Conservation (phyloP, 1,140 invertebrate genomes). For the Chlorops oryzae region DNA sequence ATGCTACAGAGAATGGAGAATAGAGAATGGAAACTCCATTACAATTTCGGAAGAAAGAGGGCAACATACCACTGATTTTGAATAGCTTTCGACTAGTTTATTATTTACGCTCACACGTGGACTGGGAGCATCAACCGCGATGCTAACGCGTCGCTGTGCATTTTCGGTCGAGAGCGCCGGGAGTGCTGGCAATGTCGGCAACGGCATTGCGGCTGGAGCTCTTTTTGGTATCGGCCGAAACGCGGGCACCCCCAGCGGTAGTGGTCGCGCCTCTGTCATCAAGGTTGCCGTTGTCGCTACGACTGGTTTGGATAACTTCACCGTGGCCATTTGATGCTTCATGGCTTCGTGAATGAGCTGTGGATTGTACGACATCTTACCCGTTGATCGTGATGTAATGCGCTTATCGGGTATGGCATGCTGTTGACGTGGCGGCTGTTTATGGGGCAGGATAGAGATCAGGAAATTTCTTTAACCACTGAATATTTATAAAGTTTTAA, state of each 20-base stretch:
- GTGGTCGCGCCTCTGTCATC: slow-evolving; percentile 51
- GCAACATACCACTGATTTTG: slow-evolving; percentile 21
- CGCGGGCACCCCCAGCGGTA: slow-evolving; percentile 58
- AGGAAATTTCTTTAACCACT: neutral
- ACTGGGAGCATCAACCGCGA: slow-evolving; percentile 36
- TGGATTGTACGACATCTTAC: neutral
- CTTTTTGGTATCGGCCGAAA: slow-evolving; percentile 70
- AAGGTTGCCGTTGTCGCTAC: slow-evolving; percentile 20
- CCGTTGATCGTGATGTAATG: slow-evolving; percentile 5
- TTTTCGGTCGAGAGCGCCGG: neutral
- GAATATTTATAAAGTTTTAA: too few species aligned
- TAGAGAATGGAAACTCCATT: neutral
- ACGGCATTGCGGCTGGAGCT: slow-evolving; percentile 9
- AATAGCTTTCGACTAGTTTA: slow-evolving; percentile 25
- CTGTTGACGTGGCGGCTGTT: too few species aligned
- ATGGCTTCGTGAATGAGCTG: neutral
- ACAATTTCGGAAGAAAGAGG: neutral
- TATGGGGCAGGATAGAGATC: too few species aligned
- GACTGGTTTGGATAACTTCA: slow-evolving; percentile 6
- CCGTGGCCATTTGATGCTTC: neutral
- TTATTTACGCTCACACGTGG: slow-evolving; percentile 40
- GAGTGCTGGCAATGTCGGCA: neutral
- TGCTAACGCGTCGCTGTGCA: slow-evolving; percentile 27
- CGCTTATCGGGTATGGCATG: slow-evolving; percentile 13
- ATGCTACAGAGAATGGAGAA: slow-evolving; percentile 17